A percentile compares a stretch with the other conserved stretches of the same genome.
Conservation (phyloP, 2,113 vertebrate species). For the Saguinus imperator region DNA sequence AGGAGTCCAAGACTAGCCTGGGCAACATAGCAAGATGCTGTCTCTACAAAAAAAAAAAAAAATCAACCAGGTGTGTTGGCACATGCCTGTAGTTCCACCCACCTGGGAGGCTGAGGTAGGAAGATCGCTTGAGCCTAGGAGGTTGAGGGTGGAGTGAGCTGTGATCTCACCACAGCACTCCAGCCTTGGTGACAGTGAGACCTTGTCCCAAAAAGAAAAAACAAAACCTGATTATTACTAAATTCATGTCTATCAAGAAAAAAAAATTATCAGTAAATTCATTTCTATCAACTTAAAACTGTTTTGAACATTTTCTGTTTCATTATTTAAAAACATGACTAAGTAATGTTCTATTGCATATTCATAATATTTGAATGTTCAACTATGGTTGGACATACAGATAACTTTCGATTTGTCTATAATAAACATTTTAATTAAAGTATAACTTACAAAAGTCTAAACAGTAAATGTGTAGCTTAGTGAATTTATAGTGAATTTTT, state of each 20-base stretch:
- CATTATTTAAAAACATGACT: conserved; percentile 33
- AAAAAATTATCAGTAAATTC: neutral
- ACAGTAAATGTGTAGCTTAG: neutral
- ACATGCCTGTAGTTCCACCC: too few species aligned
- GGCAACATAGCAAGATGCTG: too few species aligned
- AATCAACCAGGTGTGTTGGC: too few species aligned
- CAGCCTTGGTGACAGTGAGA: too few species aligned
- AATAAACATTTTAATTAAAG: neutral
- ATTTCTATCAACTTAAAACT: neutral
- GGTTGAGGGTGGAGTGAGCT: too few species aligned
- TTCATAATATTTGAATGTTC: neutral
- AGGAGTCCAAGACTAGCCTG: too few species aligned
- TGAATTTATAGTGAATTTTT: conserved; percentile 23
- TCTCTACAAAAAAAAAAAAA: too few species aligned
- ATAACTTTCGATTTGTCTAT: neutral
- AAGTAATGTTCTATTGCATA: neutral
- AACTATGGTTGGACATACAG: neutral
- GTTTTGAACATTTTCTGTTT: neutral
- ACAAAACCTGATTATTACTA: too few species aligned
- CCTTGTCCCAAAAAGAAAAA: too few species aligned
- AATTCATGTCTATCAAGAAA: neutral
- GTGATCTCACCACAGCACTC: too few species aligned
- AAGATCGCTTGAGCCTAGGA: too few species aligned
- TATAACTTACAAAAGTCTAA: neutral
- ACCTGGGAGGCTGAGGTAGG: too few species aligned